A percentile compares a stretch with the other conserved stretches of the same genome.
phyloP scores from a whole-genome alignment of 2,113 vertebrate species.

The Toxotes chatareus region DNA sequence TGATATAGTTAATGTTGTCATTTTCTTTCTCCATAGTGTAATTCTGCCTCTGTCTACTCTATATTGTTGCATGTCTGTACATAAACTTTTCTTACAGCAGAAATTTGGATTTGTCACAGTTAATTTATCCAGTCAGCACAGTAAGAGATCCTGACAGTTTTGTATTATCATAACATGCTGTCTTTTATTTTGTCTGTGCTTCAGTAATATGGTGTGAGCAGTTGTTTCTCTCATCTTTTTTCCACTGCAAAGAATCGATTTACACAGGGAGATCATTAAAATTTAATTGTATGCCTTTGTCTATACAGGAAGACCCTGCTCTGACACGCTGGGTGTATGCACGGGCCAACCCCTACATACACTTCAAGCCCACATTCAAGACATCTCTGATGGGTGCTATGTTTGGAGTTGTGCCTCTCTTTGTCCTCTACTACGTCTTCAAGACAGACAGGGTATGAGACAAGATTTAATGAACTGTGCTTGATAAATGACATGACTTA shows the following conservation, averaged over 20 bases:
- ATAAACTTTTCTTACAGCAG: no score
- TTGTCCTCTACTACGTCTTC: constrained; percentile 81
- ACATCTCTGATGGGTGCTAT: constrained; percentile 86
- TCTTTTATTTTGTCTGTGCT: neutral
- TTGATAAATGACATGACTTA: neutral
- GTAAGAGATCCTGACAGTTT: no score
- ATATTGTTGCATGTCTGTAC: no score
- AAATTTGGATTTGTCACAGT: no score
- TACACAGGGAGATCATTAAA: neutral
- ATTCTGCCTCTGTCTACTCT: no score
- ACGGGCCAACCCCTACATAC: constrained; percentile 84
- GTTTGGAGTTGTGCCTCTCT: constrained; percentile 84
- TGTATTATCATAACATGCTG: no score
- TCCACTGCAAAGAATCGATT: neutral
- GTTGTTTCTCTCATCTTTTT: neutral
- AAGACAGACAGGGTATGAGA: constrained; percentile 87
- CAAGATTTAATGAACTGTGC: neutral
- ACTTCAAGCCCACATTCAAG: constrained; percentile 87
- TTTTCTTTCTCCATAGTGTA: no score
- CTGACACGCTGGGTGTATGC: constrained; percentile 88
- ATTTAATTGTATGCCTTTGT: constrained; percentile 8
- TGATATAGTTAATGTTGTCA: neutral
- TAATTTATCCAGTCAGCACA: no score
- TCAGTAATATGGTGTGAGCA: neutral
- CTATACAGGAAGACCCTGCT: constrained; percentile 91